Evolutionary conservation across 2,888 invertebrate genomes (phyloP), one percentile per base, ranked within the genome.

Genomic region (Elegia similella): DNA sequence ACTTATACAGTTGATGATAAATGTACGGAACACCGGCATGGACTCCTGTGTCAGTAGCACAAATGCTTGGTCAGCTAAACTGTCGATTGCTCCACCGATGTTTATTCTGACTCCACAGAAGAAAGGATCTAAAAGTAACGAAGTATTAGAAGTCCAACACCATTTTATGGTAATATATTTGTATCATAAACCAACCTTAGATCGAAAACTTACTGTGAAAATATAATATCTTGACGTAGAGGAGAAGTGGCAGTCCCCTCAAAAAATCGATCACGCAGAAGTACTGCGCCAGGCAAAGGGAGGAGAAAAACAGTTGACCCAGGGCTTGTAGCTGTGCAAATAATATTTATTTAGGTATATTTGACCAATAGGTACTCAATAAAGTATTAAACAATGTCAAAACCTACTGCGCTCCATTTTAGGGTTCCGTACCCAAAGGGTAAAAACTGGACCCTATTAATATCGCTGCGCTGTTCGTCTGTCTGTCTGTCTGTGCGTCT

Each of bases 211-310:
- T 73, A 88, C 88, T 86, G 62, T 84, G 80, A 58, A 83, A 84
- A 65, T 87, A 88, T 30, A 87, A 63, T 30, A 86, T 78, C 67
- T 74, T 76, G 1, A 88, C 70, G 59, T 80, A 88, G 2, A 87
- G 46, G 0, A 87, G 72, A 8, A 82, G 56, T 0, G 86, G 84
- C 0, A 82, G 57, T 55, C 77, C 78, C 55, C 75, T 73, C 6
- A 88, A 68, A 57, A 86, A 86, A 63, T 88, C 85, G 15, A 88
- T 76, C 6, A 84, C 48, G 62, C 87, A 87, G 68, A 79, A 86
- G 61, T 86, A 82, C 58, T 88, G 87, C 6, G 82, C 75, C 54
- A 88, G 42, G 8, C 71, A 72, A 38, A 85, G 57, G 1, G 77
- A 63, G 8, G 78, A 70, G 61, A 81, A 69, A 10, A 80, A 61